Conservation (phyloP, 2,113 vertebrate genomes). For the Oenanthe oenanthe region DNA sequence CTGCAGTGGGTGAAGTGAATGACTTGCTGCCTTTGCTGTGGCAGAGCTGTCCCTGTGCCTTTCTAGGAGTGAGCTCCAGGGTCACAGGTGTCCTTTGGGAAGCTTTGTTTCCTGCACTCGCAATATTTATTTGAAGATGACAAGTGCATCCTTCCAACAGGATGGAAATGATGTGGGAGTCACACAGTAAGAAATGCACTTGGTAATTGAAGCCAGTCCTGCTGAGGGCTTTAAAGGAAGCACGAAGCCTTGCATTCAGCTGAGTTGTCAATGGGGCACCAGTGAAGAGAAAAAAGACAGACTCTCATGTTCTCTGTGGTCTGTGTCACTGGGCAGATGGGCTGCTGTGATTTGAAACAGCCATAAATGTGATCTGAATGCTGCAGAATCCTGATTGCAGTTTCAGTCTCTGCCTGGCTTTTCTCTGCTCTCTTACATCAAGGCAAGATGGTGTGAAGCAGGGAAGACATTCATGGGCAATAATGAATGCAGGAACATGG, state of each 20-base stretch:
- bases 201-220: conserved; percentile 2
- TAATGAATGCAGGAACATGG: neutral
- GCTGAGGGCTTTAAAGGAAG: neutral
- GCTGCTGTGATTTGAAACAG: conserved; percentile 36
- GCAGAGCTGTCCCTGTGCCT: neutral
- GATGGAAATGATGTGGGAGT: neutral
- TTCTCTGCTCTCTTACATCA: neutral
- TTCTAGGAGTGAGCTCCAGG: neutral
- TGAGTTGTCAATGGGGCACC: neutral
- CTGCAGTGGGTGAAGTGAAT: neutral
- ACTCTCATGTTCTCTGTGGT: neutral
- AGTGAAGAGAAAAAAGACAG: conserved; percentile 22
- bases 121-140: conserved; percentile 19
- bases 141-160: neutral
- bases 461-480: neutral
- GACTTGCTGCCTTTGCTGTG: neutral
- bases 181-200: neutral
- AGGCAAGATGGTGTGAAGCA: neutral
- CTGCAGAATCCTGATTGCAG: neutral
- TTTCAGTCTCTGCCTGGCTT: neutral
- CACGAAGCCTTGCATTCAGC: neutral
- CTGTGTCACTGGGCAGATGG: neutral
- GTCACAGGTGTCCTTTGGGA: neutral
- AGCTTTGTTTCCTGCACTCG: neutral
- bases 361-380: neutral